Evolutionary conservation across 2,113 vertebrate genomes (phyloP).

Genomic region (Elanoides forficatus): DNA sequence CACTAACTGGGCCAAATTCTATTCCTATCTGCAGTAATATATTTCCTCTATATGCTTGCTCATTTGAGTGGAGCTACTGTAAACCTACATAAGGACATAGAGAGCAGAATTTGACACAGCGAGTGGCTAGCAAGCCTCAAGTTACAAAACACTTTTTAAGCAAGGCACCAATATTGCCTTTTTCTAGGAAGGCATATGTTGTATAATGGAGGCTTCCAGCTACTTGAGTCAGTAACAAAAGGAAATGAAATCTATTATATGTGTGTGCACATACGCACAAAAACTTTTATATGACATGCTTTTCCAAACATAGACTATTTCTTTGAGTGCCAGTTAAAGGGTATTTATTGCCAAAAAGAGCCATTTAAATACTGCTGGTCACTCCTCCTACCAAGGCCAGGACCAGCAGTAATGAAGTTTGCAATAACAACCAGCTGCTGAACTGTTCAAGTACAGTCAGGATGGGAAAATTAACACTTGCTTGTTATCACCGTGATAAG

Average conservation of each 20-base stretch:
- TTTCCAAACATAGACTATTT: neutral
- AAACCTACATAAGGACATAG: neutral
- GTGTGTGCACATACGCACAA: rapidly evolving
- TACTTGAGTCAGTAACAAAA: neutral
- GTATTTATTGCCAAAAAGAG: neutral
- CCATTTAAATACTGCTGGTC: neutral
- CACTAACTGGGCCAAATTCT: neutral
- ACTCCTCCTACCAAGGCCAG: neutral
- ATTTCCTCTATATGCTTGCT: neutral
- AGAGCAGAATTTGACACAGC: neutral
- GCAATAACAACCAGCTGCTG: neutral
- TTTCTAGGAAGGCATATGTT: neutral
- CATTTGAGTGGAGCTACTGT: neutral
- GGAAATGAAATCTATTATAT: neutral
- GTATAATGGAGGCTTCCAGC: neutral
- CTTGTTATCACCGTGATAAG: neutral
- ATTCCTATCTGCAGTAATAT: neutral
- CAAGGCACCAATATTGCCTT: neutral
- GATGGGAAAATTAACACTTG: neutral
- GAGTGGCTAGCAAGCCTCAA: neutral
- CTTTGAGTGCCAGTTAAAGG: neutral
- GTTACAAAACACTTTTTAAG: neutral
- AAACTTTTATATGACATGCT: neutral
- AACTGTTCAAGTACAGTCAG: neutral
- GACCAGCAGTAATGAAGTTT: neutral